These are phyloP conservation scores for Anoncus sp. DNA, from an alignment of 2,888 invertebrate species.

Conservation along the genomic window DNA sequence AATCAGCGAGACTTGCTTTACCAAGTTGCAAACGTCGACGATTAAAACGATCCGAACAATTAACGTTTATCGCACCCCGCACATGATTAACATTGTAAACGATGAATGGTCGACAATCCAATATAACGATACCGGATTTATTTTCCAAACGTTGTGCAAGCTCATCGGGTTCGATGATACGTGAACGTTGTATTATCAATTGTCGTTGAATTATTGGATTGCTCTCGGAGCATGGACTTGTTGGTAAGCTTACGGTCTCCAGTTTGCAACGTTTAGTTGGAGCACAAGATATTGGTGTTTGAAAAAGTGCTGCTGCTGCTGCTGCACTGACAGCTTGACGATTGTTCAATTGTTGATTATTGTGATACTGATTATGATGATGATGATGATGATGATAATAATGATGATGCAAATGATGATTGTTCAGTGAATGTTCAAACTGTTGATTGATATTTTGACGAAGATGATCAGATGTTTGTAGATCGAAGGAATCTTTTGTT, in stretches of 20 bases:
- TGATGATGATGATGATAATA: conserved; percentile 42
- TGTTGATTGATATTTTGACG: conserved; percentile 21
- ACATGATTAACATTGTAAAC: conserved; percentile 89
- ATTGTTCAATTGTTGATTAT: conserved; percentile 41
- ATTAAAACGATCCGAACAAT: conserved; percentile 89
- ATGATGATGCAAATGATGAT: conserved; percentile 42
- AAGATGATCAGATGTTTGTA: conserved; percentile 8
- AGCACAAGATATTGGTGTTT: conserved; percentile 72
- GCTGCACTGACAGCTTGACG: conserved; percentile 33
- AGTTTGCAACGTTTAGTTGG: conserved; percentile 85
- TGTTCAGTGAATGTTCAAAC: conserved; percentile 16
- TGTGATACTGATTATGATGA: conserved; percentile 46
- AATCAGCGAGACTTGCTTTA: conserved; percentile 87
- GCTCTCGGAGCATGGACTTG: conserved; percentile 85
- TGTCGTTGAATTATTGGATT: conserved; percentile 84
- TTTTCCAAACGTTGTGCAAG: conserved; percentile 83
- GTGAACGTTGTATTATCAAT: conserved; percentile 84
- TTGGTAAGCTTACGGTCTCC: conserved; percentile 84
- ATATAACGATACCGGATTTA: conserved; percentile 80
- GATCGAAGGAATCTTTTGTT: neutral
- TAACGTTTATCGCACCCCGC: conserved; percentile 88
- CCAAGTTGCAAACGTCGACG: conserved; percentile 88
- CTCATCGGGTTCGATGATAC: conserved; percentile 84
- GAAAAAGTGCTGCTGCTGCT: conserved; percentile 31
- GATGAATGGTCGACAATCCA: conserved; percentile 89